Base-by-base conservation (phyloP, 2,797 vertebrate genomes). In the Atherinosoma microstoma region DNA sequence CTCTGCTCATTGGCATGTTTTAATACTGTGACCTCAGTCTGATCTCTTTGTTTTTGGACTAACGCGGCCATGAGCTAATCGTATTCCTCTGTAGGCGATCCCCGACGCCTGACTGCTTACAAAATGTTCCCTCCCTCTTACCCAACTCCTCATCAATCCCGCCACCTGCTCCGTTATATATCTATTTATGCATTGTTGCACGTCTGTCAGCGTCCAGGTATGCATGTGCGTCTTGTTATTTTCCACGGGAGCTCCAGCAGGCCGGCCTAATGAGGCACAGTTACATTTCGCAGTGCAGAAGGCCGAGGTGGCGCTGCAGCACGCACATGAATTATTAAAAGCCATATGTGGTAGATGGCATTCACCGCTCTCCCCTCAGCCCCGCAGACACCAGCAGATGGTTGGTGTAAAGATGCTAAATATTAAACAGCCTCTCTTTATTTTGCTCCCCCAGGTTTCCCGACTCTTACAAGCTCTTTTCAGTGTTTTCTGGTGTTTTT, bases 271-370 rank as follows among this genome's bases (percentile, higher is more conserved):
- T 91, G 84, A 93, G 89, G 73, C 82, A 79, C 85, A 54, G 69
- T 87, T 86, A 67, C 58, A 76, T 89, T 83, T 91, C 61, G 32
- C 82, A 54, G 72, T 63, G 85, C 88, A 90, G 90, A 86, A 87
- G 88, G 91, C 89, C 35, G 76, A 85, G 84, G 90, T 91, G 92
- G 83, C 79, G 71, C 89, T 82, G 80, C 84, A 74, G 68, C 83
- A 58, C 73, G 70, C 73, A 22, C 79, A 91, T 93, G 85, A 92
- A 92, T 94, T 92, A 95, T 94, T 92, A 87, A 94, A 84, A 87
- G 83, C 90, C 89, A 79, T 89, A 88, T 93, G 91, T 90, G 93
- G 89, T 87, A 67, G 87, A 92, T 84, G 84, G 82, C 79, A 76
- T 85, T 74, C 83, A 75, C 85, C 74, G 20, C 83, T 84, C 67